A percentile compares a stretch with the other conserved stretches of the same genome.
Evolutionary conservation across 2,888 invertebrate genomes (phyloP).

Genomic region (Drosophila mimetica): DNA sequence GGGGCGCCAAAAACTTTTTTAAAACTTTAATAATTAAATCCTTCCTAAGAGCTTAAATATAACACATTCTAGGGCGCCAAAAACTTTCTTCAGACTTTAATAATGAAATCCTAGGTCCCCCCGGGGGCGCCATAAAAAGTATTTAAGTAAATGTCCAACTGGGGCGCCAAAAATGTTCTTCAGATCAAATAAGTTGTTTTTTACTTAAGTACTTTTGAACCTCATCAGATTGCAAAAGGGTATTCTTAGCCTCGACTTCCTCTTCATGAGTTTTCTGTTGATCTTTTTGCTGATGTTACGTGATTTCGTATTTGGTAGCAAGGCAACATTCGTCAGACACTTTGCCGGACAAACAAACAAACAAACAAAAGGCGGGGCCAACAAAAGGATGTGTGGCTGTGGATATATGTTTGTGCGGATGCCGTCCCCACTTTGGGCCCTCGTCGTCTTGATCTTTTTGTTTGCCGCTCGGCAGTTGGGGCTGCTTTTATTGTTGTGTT

Average conservation of each 20-base stretch:
- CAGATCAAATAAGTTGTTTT: no score
- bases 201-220: neutral
- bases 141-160: neutral
- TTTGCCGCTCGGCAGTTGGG: slow-evolving; percentile 32
- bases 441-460: slow-evolving; percentile 46
- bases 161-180: slow-evolving; percentile 4
- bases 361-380: slow-evolving; percentile 66
- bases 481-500: slow-evolving; percentile 60
- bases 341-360: slow-evolving; percentile 48
- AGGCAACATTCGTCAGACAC: slow-evolving; percentile 63
- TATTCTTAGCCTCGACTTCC: slow-evolving; percentile 1
- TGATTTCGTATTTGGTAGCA: slow-evolving; percentile 75
- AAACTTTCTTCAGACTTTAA: no score
- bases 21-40: no score
- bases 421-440: slow-evolving; percentile 33
- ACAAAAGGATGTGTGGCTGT: slow-evolving; percentile 67
- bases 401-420: slow-evolving; percentile 24
- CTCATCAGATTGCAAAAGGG: neutral
- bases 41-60: no score
- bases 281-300: slow-evolving; percentile 38
- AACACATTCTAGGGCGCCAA: no score
- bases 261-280: neutral
- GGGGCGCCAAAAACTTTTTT: neutral
- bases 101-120: no score
- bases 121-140: neutral